Evolutionary conservation across 2,797 vertebrate species (phyloP).

Genomic region (Paguma larvata): DNA sequence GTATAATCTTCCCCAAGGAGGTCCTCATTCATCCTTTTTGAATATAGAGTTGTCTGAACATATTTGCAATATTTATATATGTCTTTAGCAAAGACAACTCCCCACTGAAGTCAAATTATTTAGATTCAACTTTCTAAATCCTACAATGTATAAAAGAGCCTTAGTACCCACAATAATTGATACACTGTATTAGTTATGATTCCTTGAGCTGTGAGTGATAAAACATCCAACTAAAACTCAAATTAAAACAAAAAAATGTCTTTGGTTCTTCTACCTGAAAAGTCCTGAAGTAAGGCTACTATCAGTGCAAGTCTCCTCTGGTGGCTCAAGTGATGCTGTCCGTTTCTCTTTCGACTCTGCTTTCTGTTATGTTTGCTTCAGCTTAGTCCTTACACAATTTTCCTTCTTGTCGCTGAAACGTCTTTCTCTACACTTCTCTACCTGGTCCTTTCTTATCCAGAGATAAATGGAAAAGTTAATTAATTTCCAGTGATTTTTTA

Average conservation of each 20-base stretch:
- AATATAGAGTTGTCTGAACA: not conserved
- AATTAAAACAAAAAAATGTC: not conserved
- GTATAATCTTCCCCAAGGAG: not conserved
- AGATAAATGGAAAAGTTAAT: not conserved
- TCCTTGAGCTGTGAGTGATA: not conserved
- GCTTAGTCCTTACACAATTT: not conserved
- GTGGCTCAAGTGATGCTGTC: not conserved
- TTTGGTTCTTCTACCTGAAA: not conserved
- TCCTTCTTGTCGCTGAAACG: not conserved
- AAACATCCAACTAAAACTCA: not conserved
- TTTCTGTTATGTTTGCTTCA: not conserved
- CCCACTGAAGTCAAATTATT: slow-evolving; percentile 2
- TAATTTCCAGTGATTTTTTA: not conserved
- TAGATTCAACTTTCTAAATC: not conserved
- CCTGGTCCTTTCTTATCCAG: not conserved
- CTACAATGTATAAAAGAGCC: not conserved
- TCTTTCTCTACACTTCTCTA: not conserved
- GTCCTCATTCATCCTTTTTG: not conserved
- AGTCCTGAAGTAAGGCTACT: not conserved
- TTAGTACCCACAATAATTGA: not conserved
- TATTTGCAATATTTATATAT: not conserved
- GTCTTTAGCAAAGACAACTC: not conserved
- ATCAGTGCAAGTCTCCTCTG: not conserved
- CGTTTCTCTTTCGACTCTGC: not conserved
- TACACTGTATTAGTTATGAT: not conserved